Percentiles rank a stretch among this genome's conserved stretches.
phyloP scores from a whole-genome alignment of 2,113 vertebrate species.

The Phaetusa simplex region DNA sequence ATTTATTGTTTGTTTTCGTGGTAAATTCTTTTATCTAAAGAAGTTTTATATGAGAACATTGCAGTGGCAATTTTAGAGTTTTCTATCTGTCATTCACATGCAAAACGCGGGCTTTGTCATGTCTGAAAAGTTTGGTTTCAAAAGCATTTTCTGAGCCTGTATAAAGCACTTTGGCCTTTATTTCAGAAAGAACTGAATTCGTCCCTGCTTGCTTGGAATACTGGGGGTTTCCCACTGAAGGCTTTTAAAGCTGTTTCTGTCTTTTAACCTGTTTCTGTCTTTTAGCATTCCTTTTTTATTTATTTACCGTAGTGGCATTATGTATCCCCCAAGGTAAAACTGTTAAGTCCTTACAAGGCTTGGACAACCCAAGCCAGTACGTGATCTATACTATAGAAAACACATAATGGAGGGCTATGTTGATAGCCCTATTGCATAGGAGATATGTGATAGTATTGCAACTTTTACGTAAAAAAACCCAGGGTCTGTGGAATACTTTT shows the following conservation, averaged over 20 bases:
- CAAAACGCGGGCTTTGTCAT: constrained; percentile 3
- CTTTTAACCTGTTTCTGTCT: neutral
- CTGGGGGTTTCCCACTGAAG: neutral
- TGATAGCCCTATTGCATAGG: neutral
- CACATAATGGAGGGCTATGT: neutral
- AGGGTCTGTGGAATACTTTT: neutral
- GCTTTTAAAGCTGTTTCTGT: neutral
- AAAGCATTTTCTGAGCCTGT: neutral
- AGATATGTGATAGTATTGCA: neutral
- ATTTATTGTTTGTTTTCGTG: neutral
- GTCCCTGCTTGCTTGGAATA: neutral
- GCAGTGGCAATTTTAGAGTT: neutral
- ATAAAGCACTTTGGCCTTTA: neutral
- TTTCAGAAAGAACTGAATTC: neutral
- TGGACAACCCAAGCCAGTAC: neutral
- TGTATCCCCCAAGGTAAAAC: neutral
- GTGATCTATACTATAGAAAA: neutral
- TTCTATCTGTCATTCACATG: neutral
- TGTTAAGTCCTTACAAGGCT: neutral
- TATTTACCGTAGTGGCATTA: neutral
- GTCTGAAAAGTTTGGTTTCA: neutral
- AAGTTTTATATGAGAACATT: neutral
- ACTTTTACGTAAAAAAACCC: neutral
- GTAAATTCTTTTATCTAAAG: neutral
- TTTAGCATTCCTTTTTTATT: neutral